These are phyloP conservation scores for Carduelis carduelis DNA, from an alignment of 2,797 vertebrate species.

Conservation along the genomic window DNA sequence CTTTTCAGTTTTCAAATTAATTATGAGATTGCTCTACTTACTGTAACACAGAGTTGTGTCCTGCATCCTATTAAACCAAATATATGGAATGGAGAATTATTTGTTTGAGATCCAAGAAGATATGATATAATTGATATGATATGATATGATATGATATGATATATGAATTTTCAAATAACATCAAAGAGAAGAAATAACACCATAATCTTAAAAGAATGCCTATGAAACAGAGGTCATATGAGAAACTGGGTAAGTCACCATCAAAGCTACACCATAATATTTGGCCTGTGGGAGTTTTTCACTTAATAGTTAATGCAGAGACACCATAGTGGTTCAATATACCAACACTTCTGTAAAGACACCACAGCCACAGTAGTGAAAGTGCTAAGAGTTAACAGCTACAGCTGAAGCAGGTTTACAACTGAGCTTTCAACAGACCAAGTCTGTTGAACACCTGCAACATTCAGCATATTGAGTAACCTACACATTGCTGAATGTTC, in stretches of 20 bases:
- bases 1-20: background rate
- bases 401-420: background rate
- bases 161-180: background rate
- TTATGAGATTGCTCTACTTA: background rate
- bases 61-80: background rate
- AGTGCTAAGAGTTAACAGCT: background rate
- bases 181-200: background rate
- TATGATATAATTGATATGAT: too few species aligned
- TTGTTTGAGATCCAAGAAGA: background rate
- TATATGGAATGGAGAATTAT: background rate
- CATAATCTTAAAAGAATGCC: background rate
- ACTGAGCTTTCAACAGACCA: background rate
- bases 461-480: rapidly evolving
- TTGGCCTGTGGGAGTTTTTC: background rate
- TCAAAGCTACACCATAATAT: background rate
- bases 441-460: background rate
- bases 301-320: background rate
- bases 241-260: background rate
- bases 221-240: background rate
- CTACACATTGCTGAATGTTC: background rate
- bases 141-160: too few species aligned
- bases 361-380: background rate
- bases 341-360: background rate
- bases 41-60: background rate
- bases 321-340: background rate